Conservation (phyloP, 2,888 invertebrate species). For the Omphaloscelis lunosa region DNA sequence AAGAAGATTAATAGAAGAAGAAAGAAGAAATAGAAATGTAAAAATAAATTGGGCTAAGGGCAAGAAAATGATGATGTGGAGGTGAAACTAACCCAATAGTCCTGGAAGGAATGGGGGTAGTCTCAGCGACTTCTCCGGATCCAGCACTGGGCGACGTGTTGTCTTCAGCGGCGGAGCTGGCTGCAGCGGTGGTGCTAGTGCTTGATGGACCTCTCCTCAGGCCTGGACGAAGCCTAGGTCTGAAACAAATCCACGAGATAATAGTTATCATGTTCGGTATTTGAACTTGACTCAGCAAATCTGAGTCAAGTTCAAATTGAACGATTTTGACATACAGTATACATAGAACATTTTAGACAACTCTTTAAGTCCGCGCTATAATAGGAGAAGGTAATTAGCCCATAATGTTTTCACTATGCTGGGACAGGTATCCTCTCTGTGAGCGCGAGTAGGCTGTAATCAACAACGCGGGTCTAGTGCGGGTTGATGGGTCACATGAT, state of each 20-base stretch:
- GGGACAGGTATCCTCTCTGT: neutral
- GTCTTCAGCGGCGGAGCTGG: slow-evolving; percentile 73
- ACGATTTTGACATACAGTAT: neutral
- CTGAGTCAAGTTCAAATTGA: neutral
- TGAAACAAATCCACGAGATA: slow-evolving; percentile 55
- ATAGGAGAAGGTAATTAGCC: neutral
- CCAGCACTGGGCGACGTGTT: slow-evolving; percentile 78
- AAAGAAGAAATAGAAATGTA: too few relatives aligned
- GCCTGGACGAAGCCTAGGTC: slow-evolving; percentile 88
- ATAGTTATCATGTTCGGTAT: slow-evolving; percentile 2
- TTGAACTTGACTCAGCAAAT: neutral
- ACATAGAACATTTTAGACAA: neutral
- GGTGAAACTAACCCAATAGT: slow-evolving; percentile 78
- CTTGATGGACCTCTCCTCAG: slow-evolving; percentile 77
- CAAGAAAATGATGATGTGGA: neutral
- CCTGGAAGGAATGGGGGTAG: slow-evolving; percentile 81
- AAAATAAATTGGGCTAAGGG: neutral
- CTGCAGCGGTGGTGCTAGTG: slow-evolving; percentile 78
- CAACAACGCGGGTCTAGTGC: neutral
- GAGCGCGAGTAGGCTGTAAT: neutral
- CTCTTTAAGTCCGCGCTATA: neutral
- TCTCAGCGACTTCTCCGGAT: slow-evolving; percentile 83
- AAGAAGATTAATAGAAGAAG: too few relatives aligned
- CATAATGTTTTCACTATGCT: neutral
- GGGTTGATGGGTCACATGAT: neutral